Base-by-base conservation (phyloP, 1,140 invertebrate species). In the Drosophila ambigua region DNA sequence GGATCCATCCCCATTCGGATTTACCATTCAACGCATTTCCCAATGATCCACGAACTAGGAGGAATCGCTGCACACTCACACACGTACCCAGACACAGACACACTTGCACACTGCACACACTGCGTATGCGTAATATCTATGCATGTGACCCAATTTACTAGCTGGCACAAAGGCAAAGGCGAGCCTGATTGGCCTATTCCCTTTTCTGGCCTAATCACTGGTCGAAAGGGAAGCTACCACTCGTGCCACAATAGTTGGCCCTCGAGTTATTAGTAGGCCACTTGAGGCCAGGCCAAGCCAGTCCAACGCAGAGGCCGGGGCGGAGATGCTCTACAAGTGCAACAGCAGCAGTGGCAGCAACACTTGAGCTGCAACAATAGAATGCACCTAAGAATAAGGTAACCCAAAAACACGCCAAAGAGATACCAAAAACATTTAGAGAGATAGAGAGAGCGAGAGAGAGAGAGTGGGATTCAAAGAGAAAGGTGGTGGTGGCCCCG, bases 201-300 rank as follows among this genome's bases (percentile, higher is more conserved):
- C 23, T 31, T 46, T 48, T 28, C 4, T 24, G 46, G 52, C 69
- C 71, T 64, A 73, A 73, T 73, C 72, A 74, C 43, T 75, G 59
- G 72, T 54, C 71, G 20, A 52, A 60, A 50, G 61, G 65, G 45
- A 57, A 57, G 54, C 46, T 45, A 39, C 9, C 66, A 64, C 50
- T 52, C 31, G 43, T 60, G 54, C 39, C 52, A 72, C 45, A 51
- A 28, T 26, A 59, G 26, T 48, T 49, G 50, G 60, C 77, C 60
- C 79, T 89, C 65, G 65, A 79, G 84, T 64, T 82, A 78, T 82
- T 82, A 82, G 79, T 78, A 75, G 73, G 79, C 79, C 74, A 82
- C 79, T 82, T 58, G 65, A 39, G 35, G 35, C 35, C 35, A 39
- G 35, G 35, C 35, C 35, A 39, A 7, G 31, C 0, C 31, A 35